Percentiles rank a stretch among this genome's conserved stretches.
Evolutionary conservation across 1,140 invertebrate genomes (phyloP).

Genomic region (Danaus plexippus): DNA sequence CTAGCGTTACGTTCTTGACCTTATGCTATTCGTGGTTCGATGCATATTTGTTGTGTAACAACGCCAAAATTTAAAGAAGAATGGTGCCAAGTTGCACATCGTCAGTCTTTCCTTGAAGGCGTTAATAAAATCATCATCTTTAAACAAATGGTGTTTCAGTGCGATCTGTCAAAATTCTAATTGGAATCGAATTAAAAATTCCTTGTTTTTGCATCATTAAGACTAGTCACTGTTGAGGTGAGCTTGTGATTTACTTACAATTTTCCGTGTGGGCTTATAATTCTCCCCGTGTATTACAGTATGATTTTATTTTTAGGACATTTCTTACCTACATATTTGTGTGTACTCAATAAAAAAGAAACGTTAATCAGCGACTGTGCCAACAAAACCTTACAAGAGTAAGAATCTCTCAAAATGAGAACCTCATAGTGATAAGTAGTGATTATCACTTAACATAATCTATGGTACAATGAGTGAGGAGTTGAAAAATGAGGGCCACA

Average conservation of each 20-base stretch:
- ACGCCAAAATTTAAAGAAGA: conserved; percentile 46
- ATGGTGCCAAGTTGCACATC: conserved; percentile 48
- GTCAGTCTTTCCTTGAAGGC: conserved; percentile 10
- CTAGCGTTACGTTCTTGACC: conserved; percentile 54
- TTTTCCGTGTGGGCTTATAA: too few species aligned
- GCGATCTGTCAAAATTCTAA: conserved; percentile 34
- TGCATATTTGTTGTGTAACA: conserved; percentile 64
- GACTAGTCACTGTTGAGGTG: conserved; percentile 2
- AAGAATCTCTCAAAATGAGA: conserved; percentile 41
- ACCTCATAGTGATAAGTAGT: conserved; percentile 37
- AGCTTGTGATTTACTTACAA: too few species aligned
- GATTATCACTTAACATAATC: conserved; percentile 40
- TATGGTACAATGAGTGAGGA: conserved; percentile 64
- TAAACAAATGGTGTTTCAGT: conserved; percentile 3
- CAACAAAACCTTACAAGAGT: conserved; percentile 27
- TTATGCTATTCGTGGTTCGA: conserved; percentile 49
- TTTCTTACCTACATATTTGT: conserved; percentile 2
- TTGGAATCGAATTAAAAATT: conserved; percentile 32
- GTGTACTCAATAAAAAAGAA: too few species aligned
- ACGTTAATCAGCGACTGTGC: conserved; percentile 24
- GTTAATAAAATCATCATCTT: conserved; percentile 13
- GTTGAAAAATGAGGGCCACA: conserved; percentile 48
- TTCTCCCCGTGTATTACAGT: too few species aligned
- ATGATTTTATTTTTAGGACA: conserved; percentile 16
- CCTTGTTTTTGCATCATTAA: conserved; percentile 17